Evolutionary conservation across 2,888 invertebrate species (phyloP), one percentile per base, ranked within the genome.

Genomic region (Dryobota labecula): DNA sequence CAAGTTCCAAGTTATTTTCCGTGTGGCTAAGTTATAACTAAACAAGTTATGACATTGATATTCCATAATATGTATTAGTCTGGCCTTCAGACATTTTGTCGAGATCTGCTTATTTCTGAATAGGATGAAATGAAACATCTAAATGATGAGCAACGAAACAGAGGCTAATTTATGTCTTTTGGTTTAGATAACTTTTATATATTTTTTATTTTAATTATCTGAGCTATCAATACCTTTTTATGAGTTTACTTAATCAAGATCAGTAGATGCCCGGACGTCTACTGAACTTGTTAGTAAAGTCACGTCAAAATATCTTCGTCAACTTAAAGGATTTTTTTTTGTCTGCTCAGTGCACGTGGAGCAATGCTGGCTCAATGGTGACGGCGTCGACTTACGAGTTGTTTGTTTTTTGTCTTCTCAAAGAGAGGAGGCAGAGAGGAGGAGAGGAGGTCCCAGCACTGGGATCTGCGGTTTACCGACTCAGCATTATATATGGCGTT

Each of bases 31-130:
- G 61, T 70, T 76, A 61, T 64, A 33, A 65, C 38, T 47, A 76
- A 76, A 58, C 81, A 43, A 70, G 20, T 60, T 51, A 53, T 73
- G 57, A 41, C 36, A 54, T 76, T 63, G 57, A 54, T 61, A 60
- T 60, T 36, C 53, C 45, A 49, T 73, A 60, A 56, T 65, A 36
- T 36, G 36, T 36, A 65, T 80, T 9, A 15, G 45, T 53, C 13
- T 74, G 74, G n/a, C 67, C 75, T 80, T 66, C 60, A 76, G 60
- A 80, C 49, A 64, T 51, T 73, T 76, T 60, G 41, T 63, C 76
- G 33, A 36, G 53, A 49, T 54, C 27, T 13, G 41, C 45, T 57
- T 73, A 77, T 51, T 73, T 57, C 36, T 51, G 47, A 49, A 77
- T 41, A 24, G 11, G 15, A 57, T 45, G 13, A 45, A 24, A 70